Evolutionary conservation across 2,888 invertebrate genomes (phyloP).

Genomic region (Mesochorus sp.): DNA sequence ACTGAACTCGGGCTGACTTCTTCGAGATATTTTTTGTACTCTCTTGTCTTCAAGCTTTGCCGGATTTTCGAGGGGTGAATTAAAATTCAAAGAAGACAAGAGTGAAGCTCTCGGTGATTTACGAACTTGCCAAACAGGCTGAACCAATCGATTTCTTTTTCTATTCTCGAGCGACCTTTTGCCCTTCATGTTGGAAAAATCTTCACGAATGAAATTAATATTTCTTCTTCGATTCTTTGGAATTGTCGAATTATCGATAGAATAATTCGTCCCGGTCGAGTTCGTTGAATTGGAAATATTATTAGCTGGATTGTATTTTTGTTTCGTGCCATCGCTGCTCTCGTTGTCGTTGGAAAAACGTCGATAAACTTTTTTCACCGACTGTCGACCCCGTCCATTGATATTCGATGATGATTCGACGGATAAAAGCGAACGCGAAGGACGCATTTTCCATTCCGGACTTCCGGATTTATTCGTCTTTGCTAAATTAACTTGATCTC

Average conservation of each 20-base stretch:
- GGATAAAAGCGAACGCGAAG: constrained; percentile 7
- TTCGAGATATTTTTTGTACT: neutral
- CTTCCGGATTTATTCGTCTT: neutral
- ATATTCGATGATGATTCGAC: constrained; percentile 20
- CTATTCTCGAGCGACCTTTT: neutral
- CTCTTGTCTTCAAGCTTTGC: constrained; percentile 1
- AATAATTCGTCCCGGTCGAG: constrained; percentile 1
- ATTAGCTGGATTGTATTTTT: neutral
- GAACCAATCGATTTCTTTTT: neutral
- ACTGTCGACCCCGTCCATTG: neutral
- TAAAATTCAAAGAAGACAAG: neutral
- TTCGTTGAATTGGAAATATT: neutral
- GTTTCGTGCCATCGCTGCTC: neutral
- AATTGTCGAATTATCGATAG: neutral
- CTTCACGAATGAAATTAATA: neutral
- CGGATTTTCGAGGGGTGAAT: neutral
- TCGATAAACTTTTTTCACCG: neutral
- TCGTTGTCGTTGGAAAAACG: neutral
- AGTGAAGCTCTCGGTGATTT: constrained; percentile 27
- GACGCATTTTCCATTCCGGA: neutral
- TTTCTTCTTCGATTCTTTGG: constrained; percentile 1
- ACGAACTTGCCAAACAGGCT: constrained; percentile 45
- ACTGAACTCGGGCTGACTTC: neutral
- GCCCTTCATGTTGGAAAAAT: neutral
- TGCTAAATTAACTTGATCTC: neutral